phyloP scores from a whole-genome alignment of 2,113 vertebrate species.

The Periophthalmodon schlosseri region DNA sequence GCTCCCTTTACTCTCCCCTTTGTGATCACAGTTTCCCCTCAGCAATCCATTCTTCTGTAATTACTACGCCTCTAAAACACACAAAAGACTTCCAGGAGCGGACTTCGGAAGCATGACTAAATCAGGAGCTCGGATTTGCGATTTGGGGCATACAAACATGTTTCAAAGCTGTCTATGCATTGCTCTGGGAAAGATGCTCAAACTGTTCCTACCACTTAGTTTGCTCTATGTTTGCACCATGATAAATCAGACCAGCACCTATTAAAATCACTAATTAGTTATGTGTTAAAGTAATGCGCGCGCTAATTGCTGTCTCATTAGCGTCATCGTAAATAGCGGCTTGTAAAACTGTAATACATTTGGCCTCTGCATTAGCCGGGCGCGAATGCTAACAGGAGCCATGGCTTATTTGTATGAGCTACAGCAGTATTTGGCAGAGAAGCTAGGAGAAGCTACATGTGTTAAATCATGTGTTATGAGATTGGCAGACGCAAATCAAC shows the following conservation, averaged over 20 bases:
- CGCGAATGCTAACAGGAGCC: background rate
- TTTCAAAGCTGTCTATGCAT: background rate
- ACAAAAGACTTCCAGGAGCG: conserved; percentile 5
- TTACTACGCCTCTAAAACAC: background rate
- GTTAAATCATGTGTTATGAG: background rate
- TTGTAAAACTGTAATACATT: conserved; percentile 11
- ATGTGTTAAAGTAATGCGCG: conserved; percentile 13
- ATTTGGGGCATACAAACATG: background rate
- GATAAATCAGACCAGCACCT: background rate
- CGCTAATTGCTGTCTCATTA: conserved; percentile 15
- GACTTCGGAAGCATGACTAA: background rate
- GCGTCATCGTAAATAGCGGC: conserved; percentile 11
- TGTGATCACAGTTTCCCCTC: background rate
- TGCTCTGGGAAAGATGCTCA: background rate
- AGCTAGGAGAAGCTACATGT: background rate
- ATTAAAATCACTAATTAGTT: conserved; percentile 23
- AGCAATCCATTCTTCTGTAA: conserved; percentile 10
- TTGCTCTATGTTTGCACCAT: background rate
- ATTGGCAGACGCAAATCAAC: background rate
- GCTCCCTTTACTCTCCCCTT: background rate
- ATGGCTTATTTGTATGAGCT: background rate
- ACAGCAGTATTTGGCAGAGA: background rate
- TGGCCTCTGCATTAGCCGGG: background rate
- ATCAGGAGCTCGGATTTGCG: background rate
- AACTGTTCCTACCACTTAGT: background rate